Base-by-base conservation (phyloP, 2,113 vertebrate species). In the Meleagris gallopavo region DNA sequence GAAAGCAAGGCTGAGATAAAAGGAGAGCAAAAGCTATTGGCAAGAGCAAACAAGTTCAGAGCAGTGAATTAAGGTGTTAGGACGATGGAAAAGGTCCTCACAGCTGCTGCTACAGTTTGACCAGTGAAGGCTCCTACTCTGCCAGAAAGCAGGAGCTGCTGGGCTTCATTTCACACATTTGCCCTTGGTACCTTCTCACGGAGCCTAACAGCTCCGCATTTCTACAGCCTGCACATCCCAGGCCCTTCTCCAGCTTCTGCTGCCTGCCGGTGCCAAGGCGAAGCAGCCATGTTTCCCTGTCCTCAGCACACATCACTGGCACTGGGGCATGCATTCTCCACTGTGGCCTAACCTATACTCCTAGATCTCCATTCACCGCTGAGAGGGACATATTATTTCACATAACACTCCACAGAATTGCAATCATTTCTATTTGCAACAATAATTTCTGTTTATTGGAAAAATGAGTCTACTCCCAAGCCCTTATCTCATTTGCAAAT, bases 1-100 rank as follows among this genome's bases (percentile, higher is more conserved):
- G n/a, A 87, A 66, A 72, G 80, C 41, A 86, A 85, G 41, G 48
- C 66, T 70, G 69, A 94, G 86, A 87, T 62, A 66, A 93, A 94
- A 96, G 66, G 48, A 78, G 40, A 82, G 81, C 40, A 82, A 82
- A 96, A 91, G 74, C 82, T 75, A 83, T 2, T 70, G 91, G 66
- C 91, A 96, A 91, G 95, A 93, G 87, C 84, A 91, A 94, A 89
- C 89, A 95, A 93, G 84, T 87, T 93, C 74, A 91, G 62, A 92
- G 74, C 43, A 82, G 54, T 58, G 94, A 94, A 95, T 89, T 70
- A 90, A 90, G 65, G 83, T 57, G 83, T 93, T 75, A 80, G 65
- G 57, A 89, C 60, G 52, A 86, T 41, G 57, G 83, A 81, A 87
- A 93, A 93, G 81, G 78, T 86, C 32, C 60, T 88, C 8, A 0